Base-by-base conservation (phyloP, 2,797 vertebrate genomes). In the Crypturellus tataupa region DNA sequence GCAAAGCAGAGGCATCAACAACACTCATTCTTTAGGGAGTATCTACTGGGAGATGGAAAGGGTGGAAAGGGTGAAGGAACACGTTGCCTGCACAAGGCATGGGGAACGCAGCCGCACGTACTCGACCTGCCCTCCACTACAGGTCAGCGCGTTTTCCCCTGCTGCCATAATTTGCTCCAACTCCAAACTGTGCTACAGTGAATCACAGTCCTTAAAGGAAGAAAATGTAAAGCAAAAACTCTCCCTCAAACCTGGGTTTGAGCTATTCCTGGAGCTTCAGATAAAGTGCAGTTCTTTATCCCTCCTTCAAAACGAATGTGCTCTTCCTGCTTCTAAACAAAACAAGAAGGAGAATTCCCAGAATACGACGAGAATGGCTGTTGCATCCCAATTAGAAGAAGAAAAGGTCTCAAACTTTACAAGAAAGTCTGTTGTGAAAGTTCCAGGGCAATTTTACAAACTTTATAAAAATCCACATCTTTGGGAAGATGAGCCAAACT, bases 311-410 rank as follows among this genome's bases (percentile, higher is more conserved):
- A 89, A 91, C 64, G 23, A 89, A 23, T 0, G 2, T 49, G 80
- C 29, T 69, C 84, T 93, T 92, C 69, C 78, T 80, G 68, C 27
- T 93, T 88, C 85, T 90, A 97, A 90, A 67, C 85, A 95, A 94
- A 95, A 83, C 56, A 93, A 90, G 35, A 75, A 95, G 56, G 11
- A 82, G 10, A 23, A 73, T 88, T 96, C 78, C 68, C 87, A 95
- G 87, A 90, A 95, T 69, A 70, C 42, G 59, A 3, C 33, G 86
- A 75, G 80, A 94, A 81, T 0, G 0, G 33, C 53, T 80, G 31
- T 53, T 90, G 44, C 16, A 71, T 76, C 27, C 59, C 42, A 81
- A 77, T 35, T 49, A 86, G 40, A 89, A 87, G 42, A 85, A 40
- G 19, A 76, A 92, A 90, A 92, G 77, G 87, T 91, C 90, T 91